Base-by-base conservation (phyloP, 92 coral and sea anemone species). In the Siderastrea radians region DNA sequence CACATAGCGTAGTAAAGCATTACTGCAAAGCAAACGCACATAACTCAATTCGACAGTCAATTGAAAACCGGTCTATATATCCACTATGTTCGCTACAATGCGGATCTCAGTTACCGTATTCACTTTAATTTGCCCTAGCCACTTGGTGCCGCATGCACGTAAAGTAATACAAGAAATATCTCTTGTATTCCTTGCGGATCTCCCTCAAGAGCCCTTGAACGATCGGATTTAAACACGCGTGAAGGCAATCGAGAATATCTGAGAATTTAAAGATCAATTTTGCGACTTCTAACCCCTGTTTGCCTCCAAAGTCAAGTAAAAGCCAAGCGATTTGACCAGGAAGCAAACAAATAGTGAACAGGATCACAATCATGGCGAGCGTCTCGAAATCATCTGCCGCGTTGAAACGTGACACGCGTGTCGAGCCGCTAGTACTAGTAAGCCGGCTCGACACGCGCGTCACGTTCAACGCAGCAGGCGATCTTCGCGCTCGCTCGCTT, bases 301-400 rank as follows among this genome's bases (percentile, higher is more conserved):
- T 82, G 5, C 83, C 71, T 1, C 98, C 98, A 74, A 95, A 95
- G 65, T 92, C 95, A 8, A 65, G 61, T 61, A 93, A 75, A 92
- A 95, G 81, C 98, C 98, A 95, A 16, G 93, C 95, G 47, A 95
- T 88, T 47, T 93, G 88, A 6, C 92, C 93, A 17, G 98, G 98
- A 14, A 95, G 67, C 77, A 93, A 78, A 53, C 38, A 26, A 26
- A 26, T 26, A 26, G 38, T 26, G 38, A 26, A 26, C 38, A 26
- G 38, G 38, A 26, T 75, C 51, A 91, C 95, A 69, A 95, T 93
- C 2, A 90, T 82, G 0, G 95, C 93, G 55, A 95, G 64, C 57
- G 91, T 93, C 19, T 82, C 85, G 60, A 92, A 26, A 26, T 26
- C 38, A 0, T 26, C 38, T 26, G 38, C 38, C 38, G 38, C 38